Evolutionary conservation across 1,140 invertebrate species (phyloP).

Genomic region (Cyclargus thomasi): DNA sequence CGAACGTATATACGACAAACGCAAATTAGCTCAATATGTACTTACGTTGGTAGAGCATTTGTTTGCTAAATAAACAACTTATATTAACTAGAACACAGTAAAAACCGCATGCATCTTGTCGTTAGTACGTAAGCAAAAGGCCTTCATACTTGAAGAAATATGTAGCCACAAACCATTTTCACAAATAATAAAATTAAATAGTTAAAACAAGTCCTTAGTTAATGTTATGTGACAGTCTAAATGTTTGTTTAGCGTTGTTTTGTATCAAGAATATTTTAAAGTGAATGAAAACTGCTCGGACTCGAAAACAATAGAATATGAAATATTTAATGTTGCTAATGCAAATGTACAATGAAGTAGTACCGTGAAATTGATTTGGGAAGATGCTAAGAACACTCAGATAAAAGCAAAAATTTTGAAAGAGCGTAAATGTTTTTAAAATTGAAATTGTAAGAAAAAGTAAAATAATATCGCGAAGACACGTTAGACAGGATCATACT

Average conservation of each 20-base stretch:
- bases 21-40: not conserved
- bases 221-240: not conserved
- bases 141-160: not conserved
- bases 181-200: not conserved
- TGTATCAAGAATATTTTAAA: not conserved
- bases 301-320: not conserved
- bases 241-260: not conserved
- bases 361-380: not conserved
- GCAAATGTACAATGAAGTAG: not conserved
- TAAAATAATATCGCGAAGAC: conserved; percentile 22
- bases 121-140: not conserved
- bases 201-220: not conserved
- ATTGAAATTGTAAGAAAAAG: conserved; percentile 10
- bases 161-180: not conserved
- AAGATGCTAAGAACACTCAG: not conserved
- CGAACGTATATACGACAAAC: not conserved
- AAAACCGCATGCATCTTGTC: not conserved
- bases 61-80: not conserved
- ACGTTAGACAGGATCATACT: conserved; percentile 76
- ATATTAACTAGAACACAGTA: not conserved
- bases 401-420: not conserved
- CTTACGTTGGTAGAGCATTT: not conserved
- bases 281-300: not conserved
- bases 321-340: not conserved
- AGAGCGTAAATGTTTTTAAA: not conserved